Evolutionary conservation across 2,888 invertebrate genomes (phyloP).

Genomic region (Phrixothrix hirtus): DNA sequence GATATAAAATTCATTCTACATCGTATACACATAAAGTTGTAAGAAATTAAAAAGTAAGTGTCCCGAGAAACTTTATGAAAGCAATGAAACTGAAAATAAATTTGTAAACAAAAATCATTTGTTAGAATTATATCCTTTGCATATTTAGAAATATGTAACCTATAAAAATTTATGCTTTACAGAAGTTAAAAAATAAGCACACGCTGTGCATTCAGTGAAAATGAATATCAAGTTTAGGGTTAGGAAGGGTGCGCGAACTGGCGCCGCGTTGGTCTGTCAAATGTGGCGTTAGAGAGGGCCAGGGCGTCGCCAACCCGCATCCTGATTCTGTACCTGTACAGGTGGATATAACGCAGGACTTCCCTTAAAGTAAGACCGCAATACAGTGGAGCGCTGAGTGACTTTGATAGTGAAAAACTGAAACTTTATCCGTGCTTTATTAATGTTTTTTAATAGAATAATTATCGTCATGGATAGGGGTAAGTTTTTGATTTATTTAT

Average conservation of each 20-base stretch:
- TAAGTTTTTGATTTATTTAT: slow-evolving; percentile 36
- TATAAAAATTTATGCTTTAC: slow-evolving; percentile 7
- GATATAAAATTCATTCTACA: no score
- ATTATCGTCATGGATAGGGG: slow-evolving; percentile 34
- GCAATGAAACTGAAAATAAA: not conserved
- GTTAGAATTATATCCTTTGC: not conserved
- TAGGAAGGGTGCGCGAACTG: slow-evolving; percentile 41
- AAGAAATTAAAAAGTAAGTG: no score
- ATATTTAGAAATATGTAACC: not conserved
- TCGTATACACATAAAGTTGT: no score
- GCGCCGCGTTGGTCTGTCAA: slow-evolving; percentile 50
- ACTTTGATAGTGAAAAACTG: slow-evolving; percentile 19
- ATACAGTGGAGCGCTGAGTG: slow-evolving; percentile 21
- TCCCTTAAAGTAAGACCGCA: slow-evolving; percentile 18
- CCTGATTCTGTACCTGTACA: slow-evolving; percentile 46
- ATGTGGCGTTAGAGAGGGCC: slow-evolving; percentile 53
- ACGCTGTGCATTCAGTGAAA: slow-evolving; percentile 24
- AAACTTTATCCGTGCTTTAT: slow-evolving; percentile 19
- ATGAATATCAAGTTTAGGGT: slow-evolving; percentile 35
- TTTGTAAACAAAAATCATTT: not conserved
- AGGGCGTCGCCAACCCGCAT: slow-evolving; percentile 53
- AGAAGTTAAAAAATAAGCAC: slow-evolving; percentile 15
- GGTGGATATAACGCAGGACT: slow-evolving; percentile 42
- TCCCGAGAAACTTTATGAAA: no score
- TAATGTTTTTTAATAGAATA: slow-evolving; percentile 29